Evolutionary conservation across 2,113 vertebrate genomes (phyloP), one percentile per base, ranked within the genome.

Genomic region (Gallinago undulata): DNA sequence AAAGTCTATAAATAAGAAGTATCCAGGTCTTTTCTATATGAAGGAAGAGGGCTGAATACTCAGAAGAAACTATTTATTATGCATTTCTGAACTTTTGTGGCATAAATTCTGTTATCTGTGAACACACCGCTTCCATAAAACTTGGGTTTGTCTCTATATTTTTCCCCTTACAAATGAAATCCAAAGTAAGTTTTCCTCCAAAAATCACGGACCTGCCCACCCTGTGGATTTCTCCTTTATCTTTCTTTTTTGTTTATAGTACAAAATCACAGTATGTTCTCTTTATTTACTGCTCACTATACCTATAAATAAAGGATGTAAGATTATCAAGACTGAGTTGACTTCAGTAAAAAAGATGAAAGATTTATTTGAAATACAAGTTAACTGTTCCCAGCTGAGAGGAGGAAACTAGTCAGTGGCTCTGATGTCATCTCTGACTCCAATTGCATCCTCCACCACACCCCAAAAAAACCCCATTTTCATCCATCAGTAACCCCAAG

Each of bases 1-100:
- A 91, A 97, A 93, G 60, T 90, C 95, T 97, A 87, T 97, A 98
- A 96, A 97, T 95, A 96, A 97, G 59, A 96, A 74, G 27, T 74
- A 74, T 74, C 60, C 57, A 90, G 31, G 37, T 96, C 93, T 62
- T 62, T 95, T 70, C 63, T 90, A 28, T 30, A n/a, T 51, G 56
- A 80, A 68, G 74, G 68, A 91, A 53, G 48, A 81, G 13, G 17
- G 11, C 11, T 94, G 74, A 96, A 93, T 94, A 94, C 43, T 90
- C 78, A 87, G 66, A 94, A 80, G 62, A 95, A 97, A 94, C 35
- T 82, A 92, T 96, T 95, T 91, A 89, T 93, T 79, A 59, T 94
- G 87, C 60, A 93, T 97, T 95, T 88, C 80, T 59, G 80, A 77
- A 95, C 76, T 93, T 94, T 35, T 62, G 62, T 93, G 87, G 74